Evolutionary conservation across 1,140 invertebrate genomes (phyloP).

Genomic region (Atta colombica): DNA sequence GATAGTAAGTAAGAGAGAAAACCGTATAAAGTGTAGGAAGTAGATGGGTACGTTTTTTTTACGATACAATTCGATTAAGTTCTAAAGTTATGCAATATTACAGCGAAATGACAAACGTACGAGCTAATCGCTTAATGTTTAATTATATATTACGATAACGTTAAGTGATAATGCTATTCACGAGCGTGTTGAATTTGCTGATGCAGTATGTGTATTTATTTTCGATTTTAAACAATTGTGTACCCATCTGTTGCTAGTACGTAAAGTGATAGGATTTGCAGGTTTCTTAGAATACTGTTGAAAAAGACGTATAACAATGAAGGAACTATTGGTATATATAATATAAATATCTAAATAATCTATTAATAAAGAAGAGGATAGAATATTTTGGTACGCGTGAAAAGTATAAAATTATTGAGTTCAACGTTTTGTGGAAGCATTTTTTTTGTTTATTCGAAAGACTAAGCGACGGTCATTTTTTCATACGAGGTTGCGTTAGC

Average conservation of each 20-base stretch:
- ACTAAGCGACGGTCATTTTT: slow-evolving; percentile 44
- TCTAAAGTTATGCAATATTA: neutral
- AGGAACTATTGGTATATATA: slow-evolving; percentile 65
- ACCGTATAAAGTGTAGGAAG: slow-evolving; percentile 70
- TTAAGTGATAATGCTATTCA: neutral
- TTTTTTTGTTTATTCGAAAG: slow-evolving; percentile 46
- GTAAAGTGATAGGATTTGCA: slow-evolving; percentile 73
- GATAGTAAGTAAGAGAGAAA: slow-evolving; percentile 79
- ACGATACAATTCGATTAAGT: slow-evolving; percentile 51
- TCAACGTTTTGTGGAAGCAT: slow-evolving; percentile 48
- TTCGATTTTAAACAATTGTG: slow-evolving; percentile 14
- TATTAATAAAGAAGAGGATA: slow-evolving; percentile 56
- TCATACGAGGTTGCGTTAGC: slow-evolving; percentile 55
- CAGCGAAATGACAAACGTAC: neutral
- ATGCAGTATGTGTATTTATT: neutral
- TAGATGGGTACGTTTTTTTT: slow-evolving; percentile 73
- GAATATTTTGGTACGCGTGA: slow-evolving; percentile 66
- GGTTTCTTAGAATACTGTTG: slow-evolving; percentile 70
- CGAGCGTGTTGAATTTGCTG: neutral
- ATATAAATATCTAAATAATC: slow-evolving; percentile 67
- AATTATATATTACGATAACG: neutral
- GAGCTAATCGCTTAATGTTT: neutral
- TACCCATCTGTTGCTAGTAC: slow-evolving; percentile 66
- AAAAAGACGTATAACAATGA: slow-evolving; percentile 58
- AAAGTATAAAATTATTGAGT: slow-evolving; percentile 63